Base-by-base conservation (phyloP, 2,888 invertebrate species). In the Zaprionus bogoriensis region DNA sequence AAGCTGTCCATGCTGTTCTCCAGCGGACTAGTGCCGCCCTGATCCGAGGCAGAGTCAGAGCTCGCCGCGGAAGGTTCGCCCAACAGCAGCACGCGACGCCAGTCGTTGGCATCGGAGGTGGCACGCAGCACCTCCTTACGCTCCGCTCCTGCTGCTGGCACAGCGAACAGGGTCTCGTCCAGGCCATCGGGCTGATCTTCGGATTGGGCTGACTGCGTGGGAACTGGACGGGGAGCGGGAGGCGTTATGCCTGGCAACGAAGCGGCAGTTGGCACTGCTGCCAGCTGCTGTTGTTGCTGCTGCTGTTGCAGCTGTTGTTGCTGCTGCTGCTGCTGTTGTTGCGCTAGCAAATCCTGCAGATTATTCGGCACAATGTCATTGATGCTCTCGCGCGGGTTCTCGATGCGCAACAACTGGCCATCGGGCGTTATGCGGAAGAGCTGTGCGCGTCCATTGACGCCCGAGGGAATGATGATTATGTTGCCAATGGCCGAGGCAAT, bases 1-100 rank as follows among this genome's bases (percentile, higher is more conserved):
- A 87, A 87, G 39, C 65, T 85, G 22, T 88, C 87, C 83, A 87
- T 71, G 73, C 74, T 81, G 52, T 22, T 74, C 32, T 69, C 81
- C 50, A 81, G 46, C 46, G 80, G 75, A 9, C 59, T 74, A 38
- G 66, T 22, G 44, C 50, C 55, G 30, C 39, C 39, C 19, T 25
- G 61, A 6, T 74, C 65, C 3, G 36, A 5, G 22, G 36, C 25
- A 12, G 28, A 32, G 53, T 36, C 58, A 0, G 38, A 51, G 3
- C 22, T 48, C 1, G 14, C 14, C 22, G 27, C 46, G 1, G 72
- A 44, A 2, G 70, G 54, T 57, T 87, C 88, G 0, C 87, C 87
- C 10, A 87, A 47, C 1, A 87, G 60, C 0, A 88, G 57, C 2
- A 76, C 61, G 1, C 87, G 79, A 2, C 87, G 73, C 86, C 85